A percentile compares a stretch with the other conserved stretches of the same genome.
These are phyloP conservation scores for Brachionus asplanchnoidis DNA, from an alignment of 1,140 invertebrate species.

Conservation along the genomic window DNA sequence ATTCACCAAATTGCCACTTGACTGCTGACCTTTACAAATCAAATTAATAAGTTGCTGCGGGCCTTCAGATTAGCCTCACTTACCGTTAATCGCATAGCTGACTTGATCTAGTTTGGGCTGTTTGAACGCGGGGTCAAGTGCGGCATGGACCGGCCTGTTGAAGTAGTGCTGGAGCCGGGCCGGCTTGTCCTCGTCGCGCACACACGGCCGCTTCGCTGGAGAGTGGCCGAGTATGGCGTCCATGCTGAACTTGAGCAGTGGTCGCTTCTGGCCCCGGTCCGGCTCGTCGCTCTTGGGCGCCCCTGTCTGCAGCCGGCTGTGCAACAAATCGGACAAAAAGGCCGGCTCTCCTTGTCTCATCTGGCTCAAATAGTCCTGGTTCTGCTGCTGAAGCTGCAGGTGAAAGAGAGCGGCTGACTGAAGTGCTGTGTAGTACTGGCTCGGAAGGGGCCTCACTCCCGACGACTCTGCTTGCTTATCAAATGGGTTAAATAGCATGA, in stretches of 20 bases:
- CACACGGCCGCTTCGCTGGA: neutral
- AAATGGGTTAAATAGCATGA: neutral
- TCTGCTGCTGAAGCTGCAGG: slow-evolving; percentile 1
- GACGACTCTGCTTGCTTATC: neutral
- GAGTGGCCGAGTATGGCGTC: neutral
- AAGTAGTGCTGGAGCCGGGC: neutral
- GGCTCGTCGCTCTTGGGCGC: neutral
- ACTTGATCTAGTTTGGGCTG: slow-evolving; percentile 5
- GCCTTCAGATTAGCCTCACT: neutral
- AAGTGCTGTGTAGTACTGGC: neutral
- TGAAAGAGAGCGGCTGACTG: slow-evolving; percentile 29
- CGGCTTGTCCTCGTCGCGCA: neutral
- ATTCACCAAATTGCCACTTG: neutral
- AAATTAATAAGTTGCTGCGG: neutral
- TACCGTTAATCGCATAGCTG: slow-evolving; percentile 4
- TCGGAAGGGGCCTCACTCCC: neutral
- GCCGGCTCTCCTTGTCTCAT: neutral
- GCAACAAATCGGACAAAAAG: neutral
- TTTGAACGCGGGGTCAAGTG: slow-evolving; percentile 11
- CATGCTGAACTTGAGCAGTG: slow-evolving; percentile 14
- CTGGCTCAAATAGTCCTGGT: neutral
- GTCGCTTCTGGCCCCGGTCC: neutral
- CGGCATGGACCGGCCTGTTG: neutral
- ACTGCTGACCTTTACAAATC: neutral
- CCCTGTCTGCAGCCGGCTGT: neutral